Evolutionary conservation across 2,888 invertebrate species (phyloP).

Genomic region (Calameuta filiformis): DNA sequence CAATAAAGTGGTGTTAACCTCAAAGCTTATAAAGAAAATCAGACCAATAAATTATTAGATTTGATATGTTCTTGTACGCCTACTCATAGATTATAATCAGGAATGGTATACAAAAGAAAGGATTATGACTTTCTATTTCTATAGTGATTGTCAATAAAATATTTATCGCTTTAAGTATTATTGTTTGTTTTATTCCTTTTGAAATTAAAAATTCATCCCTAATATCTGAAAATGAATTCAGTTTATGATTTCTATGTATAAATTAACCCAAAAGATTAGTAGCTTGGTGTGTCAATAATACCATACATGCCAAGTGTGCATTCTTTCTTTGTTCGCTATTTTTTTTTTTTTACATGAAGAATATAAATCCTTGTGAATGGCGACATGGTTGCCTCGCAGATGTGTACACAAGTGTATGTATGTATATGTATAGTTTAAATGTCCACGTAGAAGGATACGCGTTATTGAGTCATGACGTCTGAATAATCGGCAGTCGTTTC

Average conservation of each 20-base stretch:
- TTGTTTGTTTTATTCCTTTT: background rate
- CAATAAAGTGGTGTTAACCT: background rate
- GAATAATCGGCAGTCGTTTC: slow-evolving; percentile 37
- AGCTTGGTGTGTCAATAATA: background rate
- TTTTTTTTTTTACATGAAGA: background rate
- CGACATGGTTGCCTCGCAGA: background rate
- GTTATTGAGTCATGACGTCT: slow-evolving; percentile 42
- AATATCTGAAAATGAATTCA: background rate
- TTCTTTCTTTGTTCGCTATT: background rate
- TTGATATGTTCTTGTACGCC: background rate
- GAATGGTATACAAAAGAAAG: background rate
- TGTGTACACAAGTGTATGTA: slow-evolving; percentile 12
- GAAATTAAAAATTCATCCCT: background rate
- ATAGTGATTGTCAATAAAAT: background rate
- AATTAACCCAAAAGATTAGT: background rate
- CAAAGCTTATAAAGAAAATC: background rate
- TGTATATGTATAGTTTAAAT: slow-evolving; percentile 1
- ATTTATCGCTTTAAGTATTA: background rate
- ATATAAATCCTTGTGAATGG: background rate
- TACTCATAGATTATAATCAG: background rate
- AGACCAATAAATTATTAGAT: background rate
- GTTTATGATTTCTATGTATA: background rate
- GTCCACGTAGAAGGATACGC: slow-evolving; percentile 14
- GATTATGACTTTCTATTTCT: background rate
- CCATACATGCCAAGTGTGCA: background rate